phyloP scores from a whole-genome alignment of 2,797 vertebrate genomes.

The Okamejei kenojei region DNA sequence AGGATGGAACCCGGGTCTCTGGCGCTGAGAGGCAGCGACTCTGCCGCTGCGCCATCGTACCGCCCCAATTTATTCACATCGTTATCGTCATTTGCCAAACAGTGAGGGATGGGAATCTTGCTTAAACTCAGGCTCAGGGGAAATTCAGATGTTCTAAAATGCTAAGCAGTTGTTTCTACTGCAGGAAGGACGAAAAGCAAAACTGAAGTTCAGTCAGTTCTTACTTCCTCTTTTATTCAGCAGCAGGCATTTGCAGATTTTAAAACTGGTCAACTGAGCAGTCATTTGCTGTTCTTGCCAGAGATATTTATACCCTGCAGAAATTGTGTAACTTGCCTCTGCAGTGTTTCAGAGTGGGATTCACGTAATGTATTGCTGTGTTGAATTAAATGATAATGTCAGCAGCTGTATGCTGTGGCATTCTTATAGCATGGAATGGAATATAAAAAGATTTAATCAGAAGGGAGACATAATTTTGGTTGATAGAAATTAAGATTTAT shows the following conservation, averaged over 20 bases:
- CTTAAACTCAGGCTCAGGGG: no score
- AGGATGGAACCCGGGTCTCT: no score
- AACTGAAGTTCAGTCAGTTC: neutral
- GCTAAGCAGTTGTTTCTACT: neutral
- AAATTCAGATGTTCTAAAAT: no score
- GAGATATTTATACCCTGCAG: neutral
- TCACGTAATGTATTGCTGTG: neutral
- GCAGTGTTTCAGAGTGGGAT: neutral
- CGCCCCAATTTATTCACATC: no score
- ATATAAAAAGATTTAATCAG: neutral
- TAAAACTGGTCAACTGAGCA: neutral
- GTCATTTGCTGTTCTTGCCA: neutral
- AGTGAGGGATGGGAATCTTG: no score
- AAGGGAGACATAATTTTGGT: neutral
- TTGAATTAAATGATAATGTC: neutral
- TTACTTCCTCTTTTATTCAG: neutral
- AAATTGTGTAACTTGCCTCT: neutral
- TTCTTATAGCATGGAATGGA: neutral
- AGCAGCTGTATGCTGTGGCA: neutral
- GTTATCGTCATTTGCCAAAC: no score
- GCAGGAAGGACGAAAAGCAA: neutral
- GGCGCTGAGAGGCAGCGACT: no score
- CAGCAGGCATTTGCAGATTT: neutral
- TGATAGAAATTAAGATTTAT: neutral
- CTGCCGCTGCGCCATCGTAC: no score